Base-by-base conservation (phyloP, 2,888 invertebrate species). In the Sinodicranocentrus sp. region DNA sequence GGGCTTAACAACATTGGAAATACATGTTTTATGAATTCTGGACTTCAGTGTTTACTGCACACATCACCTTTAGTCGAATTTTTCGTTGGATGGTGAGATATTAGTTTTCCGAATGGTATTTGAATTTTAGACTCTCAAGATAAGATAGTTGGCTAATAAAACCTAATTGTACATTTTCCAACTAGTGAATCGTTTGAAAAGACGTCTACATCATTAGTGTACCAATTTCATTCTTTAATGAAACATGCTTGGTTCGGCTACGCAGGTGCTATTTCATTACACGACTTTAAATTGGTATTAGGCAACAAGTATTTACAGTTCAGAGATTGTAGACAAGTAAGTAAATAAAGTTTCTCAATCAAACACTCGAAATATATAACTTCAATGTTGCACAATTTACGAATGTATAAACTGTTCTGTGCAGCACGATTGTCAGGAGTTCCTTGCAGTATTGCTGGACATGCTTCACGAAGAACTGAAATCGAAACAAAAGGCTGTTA, bases 361-460 rank as follows among this genome's bases (percentile, higher is more conserved):
- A n/a, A n/a, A n/a, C n/a, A n/a, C n/a, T n/a, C n/a, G n/a, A n/a
- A n/a, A n/a, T n/a, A n/a, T n/a, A n/a, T n/a, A n/a, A 63, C 8
- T 57, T 25, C 48, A 33, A 33, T 33, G 10, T 33, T 33, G 33
- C 33, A 48, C n/a, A 48, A 48, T 10, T 48, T 48, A 48, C n/a
- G 15, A 44, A 57, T 71, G 65, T 57, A 5, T 48, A n/a, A n/a
- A n/a, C n/a, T 83, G 17, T 86, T 71, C 78, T 90, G n/a, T 90
- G 19, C 90, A 94, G 93, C 94, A 94, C 89, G 94, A 94, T 89
- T 94, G 93, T 90, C 94, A 94, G 90, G 94, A 94, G 90, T 94
- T 94, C 89, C 91, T 94, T 82, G 93, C 93, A 5, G 90, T 94
- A 21, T 89, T 93, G 48, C 89, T 94, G 86, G 93, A 93, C 89